These are phyloP conservation scores for Ommatoiulus sabulosus DNA, from an alignment of 2,888 invertebrate genomes.

Conservation along the genomic window DNA sequence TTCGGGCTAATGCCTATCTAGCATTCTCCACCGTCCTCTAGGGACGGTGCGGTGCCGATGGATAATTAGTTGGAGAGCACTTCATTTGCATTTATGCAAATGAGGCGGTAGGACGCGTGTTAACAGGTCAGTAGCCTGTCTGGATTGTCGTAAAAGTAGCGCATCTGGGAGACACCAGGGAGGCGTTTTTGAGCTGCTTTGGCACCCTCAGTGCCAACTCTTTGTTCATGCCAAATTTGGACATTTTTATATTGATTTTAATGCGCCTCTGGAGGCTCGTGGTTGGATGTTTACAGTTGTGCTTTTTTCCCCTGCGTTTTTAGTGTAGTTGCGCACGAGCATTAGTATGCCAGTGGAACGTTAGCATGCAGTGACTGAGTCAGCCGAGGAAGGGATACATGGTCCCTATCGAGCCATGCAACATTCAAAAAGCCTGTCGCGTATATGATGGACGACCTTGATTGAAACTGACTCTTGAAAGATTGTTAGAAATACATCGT, in stretches of 20 bases:
- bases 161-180: conserved; percentile 34
- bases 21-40: conserved; percentile 2
- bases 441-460: no score
- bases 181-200: conserved; percentile 14
- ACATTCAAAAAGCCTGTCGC: no score
- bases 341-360: conserved; percentile 7
- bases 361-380: neutral
- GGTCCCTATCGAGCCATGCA: no score
- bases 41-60: conserved; percentile 15
- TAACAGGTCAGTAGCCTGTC: conserved; percentile 34
- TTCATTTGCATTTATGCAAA: conserved; percentile 26
- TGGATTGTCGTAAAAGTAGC: conserved; percentile 34
- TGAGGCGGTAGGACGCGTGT: conserved; percentile 34
- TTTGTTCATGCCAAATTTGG: conserved; percentile 27
- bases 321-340: conserved; percentile 7
- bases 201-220: conserved; percentile 21
- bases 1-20: neutral
- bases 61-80: conserved; percentile 26
- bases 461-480: no score
- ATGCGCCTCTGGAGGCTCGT: conserved; percentile 28
- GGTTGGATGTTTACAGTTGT: neutral
- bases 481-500: no score
- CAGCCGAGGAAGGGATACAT: no score
- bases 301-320: neutral
- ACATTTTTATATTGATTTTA: conserved; percentile 34